phyloP scores from a whole-genome alignment of 2,888 invertebrate genomes.

The Agonopterix heracliana region DNA sequence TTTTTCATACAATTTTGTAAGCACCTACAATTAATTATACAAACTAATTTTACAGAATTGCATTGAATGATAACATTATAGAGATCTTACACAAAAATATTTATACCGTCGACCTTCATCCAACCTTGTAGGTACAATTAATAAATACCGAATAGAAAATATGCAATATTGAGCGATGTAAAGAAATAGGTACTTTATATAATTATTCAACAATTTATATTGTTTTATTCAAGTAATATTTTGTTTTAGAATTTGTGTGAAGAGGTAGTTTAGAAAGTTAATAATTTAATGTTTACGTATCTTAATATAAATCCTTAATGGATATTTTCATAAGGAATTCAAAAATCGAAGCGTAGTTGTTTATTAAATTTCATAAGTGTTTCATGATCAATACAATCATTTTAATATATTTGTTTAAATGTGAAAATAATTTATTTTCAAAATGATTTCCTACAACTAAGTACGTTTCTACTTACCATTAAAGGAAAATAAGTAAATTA shows the following conservation, averaged over 20 bases:
- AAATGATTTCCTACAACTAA: not conserved
- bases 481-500: slow-evolving; percentile 6
- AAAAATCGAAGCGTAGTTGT: slow-evolving; percentile 50
- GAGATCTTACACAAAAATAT: too few relatives aligned
- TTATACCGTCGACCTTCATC: too few relatives aligned
- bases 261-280: slow-evolving; percentile 48
- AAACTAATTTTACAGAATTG: not conserved
- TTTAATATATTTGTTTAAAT: not conserved
- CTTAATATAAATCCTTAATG: slow-evolving; percentile 36
- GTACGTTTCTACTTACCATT: slow-evolving; percentile 9
- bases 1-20: slow-evolving; percentile 20
- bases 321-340: slow-evolving; percentile 59
- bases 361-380: slow-evolving; percentile 31
- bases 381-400: slow-evolving; percentile 11
- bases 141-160: too few relatives aligned
- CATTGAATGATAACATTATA: too few relatives aligned
- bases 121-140: too few relatives aligned
- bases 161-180: too few relatives aligned
- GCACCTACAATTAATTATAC: slow-evolving; percentile 15
- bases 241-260: slow-evolving; percentile 32
- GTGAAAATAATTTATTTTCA: not conserved
- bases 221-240: slow-evolving; percentile 7
- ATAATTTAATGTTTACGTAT: slow-evolving; percentile 36
- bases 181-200: not conserved
- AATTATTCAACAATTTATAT: not conserved